Base-by-base conservation (phyloP, 2,888 invertebrate genomes). In the Drosophila formosana region DNA sequence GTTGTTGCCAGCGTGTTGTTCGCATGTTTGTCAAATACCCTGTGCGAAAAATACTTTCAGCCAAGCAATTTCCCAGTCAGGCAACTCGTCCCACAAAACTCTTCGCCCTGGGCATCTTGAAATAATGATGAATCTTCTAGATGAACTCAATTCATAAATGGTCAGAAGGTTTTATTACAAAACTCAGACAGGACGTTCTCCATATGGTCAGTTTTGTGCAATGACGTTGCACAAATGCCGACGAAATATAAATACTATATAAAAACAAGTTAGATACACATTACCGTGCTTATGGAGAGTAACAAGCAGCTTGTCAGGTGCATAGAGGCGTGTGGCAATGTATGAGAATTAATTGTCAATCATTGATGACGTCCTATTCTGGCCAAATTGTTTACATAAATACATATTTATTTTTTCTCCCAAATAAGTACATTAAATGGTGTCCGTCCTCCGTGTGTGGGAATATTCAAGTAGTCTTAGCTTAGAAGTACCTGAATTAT, bases 151-250 rank as follows among this genome's bases (percentile, higher is more conserved):
- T 71, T 61, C 43, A 55, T 43, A 61, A 50, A 23, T 39, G 34
- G 4, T 23, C 18, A 25, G 23, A 25, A 52, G 66, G 62, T 75
- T 63, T 62, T 53, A 70, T 84, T 69, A 78, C 69, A 62, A 55
- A 50, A 34, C 50, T 50, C n/a, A 37, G 2, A 13, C 39, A 13
- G 6, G 39, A 51, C 34, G 46, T 57, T 39, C 46, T 66, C 56
- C 69, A 55, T 37, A 43, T 69, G 58, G 70, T 52, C 56, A 55
- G 30, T 53, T 32, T 32, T 32, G 23, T n/a, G 4, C 46, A 56
- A 11, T 28, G 39, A 49, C 32, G 53, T 63, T 45, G 39, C 34
- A 23, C n/a, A 41, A 63, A 63, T 32, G 43, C 23, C 8, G 37
- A 43, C 47, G 63, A 60, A 46, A 49, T 66, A 56, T 39, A 64